phyloP scores from a whole-genome alignment of 2,113 vertebrate genomes.

The Pteronura brasiliensis region DNA sequence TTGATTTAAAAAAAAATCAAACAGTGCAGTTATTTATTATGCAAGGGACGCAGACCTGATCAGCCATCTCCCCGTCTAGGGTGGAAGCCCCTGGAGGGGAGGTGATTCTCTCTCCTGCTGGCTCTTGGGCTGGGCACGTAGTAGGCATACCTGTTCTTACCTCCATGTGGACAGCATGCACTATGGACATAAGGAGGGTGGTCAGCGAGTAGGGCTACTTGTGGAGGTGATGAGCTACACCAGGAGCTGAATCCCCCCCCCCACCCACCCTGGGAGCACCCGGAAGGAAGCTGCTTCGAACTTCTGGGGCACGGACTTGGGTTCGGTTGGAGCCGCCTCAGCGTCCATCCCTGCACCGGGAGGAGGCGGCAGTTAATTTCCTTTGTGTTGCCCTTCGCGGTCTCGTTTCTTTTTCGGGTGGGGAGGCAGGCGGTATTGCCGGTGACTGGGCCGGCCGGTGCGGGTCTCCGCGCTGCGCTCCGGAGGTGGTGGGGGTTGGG shows the following conservation, averaged over 20 bases:
- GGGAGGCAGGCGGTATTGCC: no score
- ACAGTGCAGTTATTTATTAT: not conserved
- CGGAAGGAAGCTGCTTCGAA: not conserved
- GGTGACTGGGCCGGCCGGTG: not conserved
- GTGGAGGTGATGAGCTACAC: not conserved
- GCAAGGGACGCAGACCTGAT: not conserved
- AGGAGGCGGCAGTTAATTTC: not conserved
- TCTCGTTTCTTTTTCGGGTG: not conserved
- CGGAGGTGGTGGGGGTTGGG: not conserved
- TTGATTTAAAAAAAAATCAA: not conserved
- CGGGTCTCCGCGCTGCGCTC: not conserved
- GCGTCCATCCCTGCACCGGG: rapidly evolving
- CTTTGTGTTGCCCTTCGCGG: not conserved
- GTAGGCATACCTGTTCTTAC: not conserved
- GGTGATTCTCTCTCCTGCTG: no score
- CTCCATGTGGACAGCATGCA: rapidly evolving
- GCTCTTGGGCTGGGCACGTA: not conserved
- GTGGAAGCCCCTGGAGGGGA: no score
- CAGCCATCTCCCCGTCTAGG: rapidly evolving
- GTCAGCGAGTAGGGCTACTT: not conserved
- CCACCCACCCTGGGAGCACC: rapidly evolving
- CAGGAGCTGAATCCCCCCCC: not conserved
- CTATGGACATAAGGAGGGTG: no score
- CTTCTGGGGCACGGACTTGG: not conserved
- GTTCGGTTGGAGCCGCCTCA: not conserved